phyloP scores from a whole-genome alignment of 2,797 vertebrate genomes.

The Acipenser oxyrinchus region DNA sequence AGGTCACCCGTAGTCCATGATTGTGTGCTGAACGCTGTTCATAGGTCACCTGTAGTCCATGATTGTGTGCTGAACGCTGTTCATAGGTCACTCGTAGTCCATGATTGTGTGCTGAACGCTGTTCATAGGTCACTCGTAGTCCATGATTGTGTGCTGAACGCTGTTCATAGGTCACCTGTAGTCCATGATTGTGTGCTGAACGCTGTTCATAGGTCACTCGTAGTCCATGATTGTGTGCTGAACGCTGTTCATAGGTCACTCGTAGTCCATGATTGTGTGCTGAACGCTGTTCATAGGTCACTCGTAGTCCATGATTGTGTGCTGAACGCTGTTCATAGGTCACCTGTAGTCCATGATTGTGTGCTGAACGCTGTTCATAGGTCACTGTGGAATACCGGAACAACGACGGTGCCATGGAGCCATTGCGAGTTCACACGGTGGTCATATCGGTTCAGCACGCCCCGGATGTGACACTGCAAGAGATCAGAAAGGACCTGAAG shows the following conservation, averaged over 20 bases:
- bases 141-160: slow-evolving; percentile 43
- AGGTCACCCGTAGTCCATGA: slow-evolving; percentile 39
- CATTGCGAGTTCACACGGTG: slow-evolving; percentile 55
- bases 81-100: slow-evolving; percentile 36
- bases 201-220: slow-evolving; percentile 46
- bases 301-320: neutral
- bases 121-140: slow-evolving; percentile 36
- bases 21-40: slow-evolving; percentile 44
- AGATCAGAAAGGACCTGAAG: slow-evolving; percentile 51
- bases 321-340: slow-evolving; percentile 52
- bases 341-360: slow-evolving; percentile 28
- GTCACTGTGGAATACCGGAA: slow-evolving; percentile 63
- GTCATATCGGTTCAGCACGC: slow-evolving; percentile 62
- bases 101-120: slow-evolving; percentile 44
- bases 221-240: slow-evolving; percentile 28
- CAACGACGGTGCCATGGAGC: slow-evolving; percentile 55
- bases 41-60: slow-evolving; percentile 40
- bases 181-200: slow-evolving; percentile 34
- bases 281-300: slow-evolving; percentile 50
- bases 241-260: slow-evolving; percentile 48
- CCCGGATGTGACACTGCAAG: slow-evolving; percentile 44
- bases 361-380: slow-evolving; percentile 44
- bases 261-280: slow-evolving; percentile 20
- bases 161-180: slow-evolving; percentile 41
- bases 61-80: slow-evolving; percentile 44